Conservation (phyloP, 1,140 invertebrate species). For the Zaprionus gabonicus region DNA sequence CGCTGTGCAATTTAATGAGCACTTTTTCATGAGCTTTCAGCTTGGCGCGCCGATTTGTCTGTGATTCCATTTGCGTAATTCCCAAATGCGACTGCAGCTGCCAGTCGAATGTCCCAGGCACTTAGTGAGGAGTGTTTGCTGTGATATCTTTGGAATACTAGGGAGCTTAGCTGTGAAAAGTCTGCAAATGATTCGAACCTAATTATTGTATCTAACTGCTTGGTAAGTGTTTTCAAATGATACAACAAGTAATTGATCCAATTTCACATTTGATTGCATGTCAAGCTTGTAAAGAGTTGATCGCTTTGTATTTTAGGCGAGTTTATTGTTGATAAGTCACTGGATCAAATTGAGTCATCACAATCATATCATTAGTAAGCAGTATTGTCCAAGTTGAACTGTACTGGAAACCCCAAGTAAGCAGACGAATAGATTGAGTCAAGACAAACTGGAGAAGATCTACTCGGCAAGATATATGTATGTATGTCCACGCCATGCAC, state of each 20-base stretch:
- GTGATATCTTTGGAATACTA: neutral
- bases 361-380: too few species aligned
- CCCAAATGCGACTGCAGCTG: conserved; percentile 17
- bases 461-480: too few species aligned
- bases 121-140: neutral
- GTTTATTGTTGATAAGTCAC: too few species aligned
- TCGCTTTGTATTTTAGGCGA: too few species aligned
- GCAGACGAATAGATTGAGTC: too few species aligned
- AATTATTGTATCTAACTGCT: neutral
- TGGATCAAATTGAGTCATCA: too few species aligned
- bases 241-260: neutral
- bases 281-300: too few species aligned
- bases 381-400: too few species aligned
- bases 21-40: conserved; percentile 46
- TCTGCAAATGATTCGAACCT: neutral
- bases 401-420: too few species aligned
- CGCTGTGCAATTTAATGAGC: conserved; percentile 72
- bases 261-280: too few species aligned
- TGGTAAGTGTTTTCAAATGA: neutral
- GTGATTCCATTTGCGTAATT: conserved; percentile 41
- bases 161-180: neutral
- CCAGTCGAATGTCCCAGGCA: conserved; percentile 1
- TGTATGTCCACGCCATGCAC: too few species aligned
- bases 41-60: conserved; percentile 49
- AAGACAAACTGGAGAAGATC: too few species aligned